Evolutionary conservation across 2,888 invertebrate species (phyloP).

Genomic region (Philonicus albiceps): DNA sequence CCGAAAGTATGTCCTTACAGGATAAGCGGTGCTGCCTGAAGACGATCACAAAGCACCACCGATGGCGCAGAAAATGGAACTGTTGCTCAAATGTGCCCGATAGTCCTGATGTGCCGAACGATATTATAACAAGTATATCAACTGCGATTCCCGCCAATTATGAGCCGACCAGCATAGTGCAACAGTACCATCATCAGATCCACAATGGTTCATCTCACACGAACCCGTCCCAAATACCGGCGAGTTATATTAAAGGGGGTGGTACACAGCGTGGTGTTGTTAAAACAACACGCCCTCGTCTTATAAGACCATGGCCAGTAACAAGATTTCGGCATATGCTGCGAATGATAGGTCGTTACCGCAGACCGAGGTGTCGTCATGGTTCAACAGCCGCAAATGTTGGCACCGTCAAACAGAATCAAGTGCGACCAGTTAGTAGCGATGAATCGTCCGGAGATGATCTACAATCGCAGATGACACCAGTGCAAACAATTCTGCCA

Average conservation of each 20-base stretch:
- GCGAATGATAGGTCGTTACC: constrained; percentile 60
- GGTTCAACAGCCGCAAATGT: constrained; percentile 44
- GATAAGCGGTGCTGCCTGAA: constrained; percentile 56
- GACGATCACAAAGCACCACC: constrained; percentile 62
- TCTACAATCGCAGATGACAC: constrained; percentile 46
- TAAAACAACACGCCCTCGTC: constrained; percentile 48
- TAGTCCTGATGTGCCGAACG: constrained; percentile 68
- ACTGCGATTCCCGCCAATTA: constrained; percentile 49
- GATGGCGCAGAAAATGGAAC: constrained; percentile 68
- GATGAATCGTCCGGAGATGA: constrained; percentile 20
- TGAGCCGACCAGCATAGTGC: constrained; percentile 42
- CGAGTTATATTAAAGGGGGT: constrained; percentile 52
- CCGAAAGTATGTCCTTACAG: constrained; percentile 48
- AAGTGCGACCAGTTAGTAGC: constrained; percentile 57
- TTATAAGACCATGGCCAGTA: constrained; percentile 57
- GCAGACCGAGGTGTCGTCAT: constrained; percentile 59
- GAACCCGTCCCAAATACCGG: constrained; percentile 55
- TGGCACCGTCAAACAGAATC: constrained; percentile 59
- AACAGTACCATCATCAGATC: constrained; percentile 34
- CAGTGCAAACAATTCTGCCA: constrained; percentile 58
- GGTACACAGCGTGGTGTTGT: constrained; percentile 18
- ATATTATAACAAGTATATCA: constrained; percentile 61
- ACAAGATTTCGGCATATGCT: constrained; percentile 59
- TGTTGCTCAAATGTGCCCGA: constrained; percentile 69
- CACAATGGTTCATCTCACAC: constrained; percentile 41